Evolutionary conservation across 2,797 vertebrate species (phyloP).

Genomic region (Rhynchotus rufescens): DNA sequence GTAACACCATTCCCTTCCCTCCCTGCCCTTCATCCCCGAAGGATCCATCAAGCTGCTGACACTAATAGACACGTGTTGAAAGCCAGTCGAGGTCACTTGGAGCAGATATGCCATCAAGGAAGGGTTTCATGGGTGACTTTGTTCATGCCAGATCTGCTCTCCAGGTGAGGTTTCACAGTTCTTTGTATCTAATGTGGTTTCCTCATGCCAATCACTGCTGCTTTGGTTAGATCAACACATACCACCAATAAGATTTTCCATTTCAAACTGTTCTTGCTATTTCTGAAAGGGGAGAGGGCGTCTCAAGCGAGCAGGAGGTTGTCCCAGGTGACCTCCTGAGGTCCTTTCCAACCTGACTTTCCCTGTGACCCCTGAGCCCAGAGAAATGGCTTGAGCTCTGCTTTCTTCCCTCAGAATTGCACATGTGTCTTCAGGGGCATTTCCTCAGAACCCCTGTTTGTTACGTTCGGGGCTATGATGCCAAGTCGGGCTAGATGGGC

Average conservation of each 20-base stretch:
- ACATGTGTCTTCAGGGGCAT: background rate
- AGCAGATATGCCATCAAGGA: background rate
- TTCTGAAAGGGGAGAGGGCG: background rate
- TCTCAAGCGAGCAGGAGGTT: background rate
- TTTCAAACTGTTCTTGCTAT: rapidly evolving
- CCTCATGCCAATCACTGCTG: background rate
- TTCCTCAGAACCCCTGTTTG: background rate
- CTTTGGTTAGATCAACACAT: background rate
- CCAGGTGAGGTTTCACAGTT: background rate
- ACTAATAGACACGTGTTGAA: background rate
- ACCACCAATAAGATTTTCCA: background rate
- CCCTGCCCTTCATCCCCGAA: background rate
- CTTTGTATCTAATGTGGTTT: background rate
- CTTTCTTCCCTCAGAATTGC: background rate
- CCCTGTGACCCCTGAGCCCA: background rate
- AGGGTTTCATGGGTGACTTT: background rate
- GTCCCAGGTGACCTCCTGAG: background rate
- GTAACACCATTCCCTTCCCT: background rate
- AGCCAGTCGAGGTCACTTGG: background rate
- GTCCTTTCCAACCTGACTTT: background rate
- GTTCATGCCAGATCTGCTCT: background rate
- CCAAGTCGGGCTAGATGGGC: conserved; percentile 23
- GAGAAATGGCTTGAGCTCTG: background rate
- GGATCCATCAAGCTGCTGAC: background rate
- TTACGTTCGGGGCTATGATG: conserved; percentile 11